Evolutionary conservation across 2,113 vertebrate genomes (phyloP), one percentile per base, ranked within the genome.

Genomic region (Lamprologus callipterus): DNA sequence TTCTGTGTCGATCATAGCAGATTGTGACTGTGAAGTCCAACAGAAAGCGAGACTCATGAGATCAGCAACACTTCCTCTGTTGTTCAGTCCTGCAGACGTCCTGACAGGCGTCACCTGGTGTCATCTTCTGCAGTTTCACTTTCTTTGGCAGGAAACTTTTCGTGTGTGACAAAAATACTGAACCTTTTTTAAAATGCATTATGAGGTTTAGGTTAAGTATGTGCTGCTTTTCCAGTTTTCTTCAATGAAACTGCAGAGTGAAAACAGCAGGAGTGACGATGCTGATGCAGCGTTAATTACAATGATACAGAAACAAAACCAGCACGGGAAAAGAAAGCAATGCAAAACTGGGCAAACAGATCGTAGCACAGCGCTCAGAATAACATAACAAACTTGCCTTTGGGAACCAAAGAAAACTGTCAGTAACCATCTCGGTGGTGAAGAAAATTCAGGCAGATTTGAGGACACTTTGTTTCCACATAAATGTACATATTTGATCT

Each of bases 221-320:
- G 21, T 1, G 23, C 0, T 1, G 14, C 0, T 17, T 47, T 28
- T 28, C 21, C 40, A 75, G 3, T 47, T 0, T 47, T 75, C 42
- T 75, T 47, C 40, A 26, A 17, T 75, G 21, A 73, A 45, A 2
- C 23, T 26, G 23, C 40, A 47, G 68, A 19, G 3, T 0, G 9
- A 28, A 1, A 28, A 17, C 40, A 17, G 21, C 40, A 26, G 40
- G 42, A 75, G 9, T 47, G 16, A 19, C 10, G 4, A 75, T 47
- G 0, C 70, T 10, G 70, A 47, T 11, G 70, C 70, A 10, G 4
- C 5, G 6, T 47, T 7, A 28, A 73, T 42, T 1, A 70, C 2
- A 21, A 23, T 3, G 35, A 0, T 1, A 26, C 42, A 28, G 42
- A 26, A 75, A 28, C 40, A 3, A 33, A 7, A 45, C 21, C 13